A percentile compares a stretch with the other conserved stretches of the same genome.
Conservation (phyloP, 2,797 vertebrate genomes). For the Apogon hyalosoma region DNA sequence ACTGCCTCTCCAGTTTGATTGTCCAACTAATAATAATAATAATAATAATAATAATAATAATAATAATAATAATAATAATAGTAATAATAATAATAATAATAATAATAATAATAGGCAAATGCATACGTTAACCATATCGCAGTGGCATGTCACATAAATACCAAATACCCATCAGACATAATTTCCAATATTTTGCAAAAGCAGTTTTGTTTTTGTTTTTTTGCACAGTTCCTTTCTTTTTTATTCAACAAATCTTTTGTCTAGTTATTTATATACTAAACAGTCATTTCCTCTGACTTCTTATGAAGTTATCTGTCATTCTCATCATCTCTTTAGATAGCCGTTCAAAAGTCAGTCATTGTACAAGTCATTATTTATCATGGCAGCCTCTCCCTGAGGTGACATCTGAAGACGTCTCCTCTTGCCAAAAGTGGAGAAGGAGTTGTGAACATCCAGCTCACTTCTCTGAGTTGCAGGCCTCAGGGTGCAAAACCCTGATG, state of each 20-base stretch:
- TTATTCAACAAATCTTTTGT: conserved; percentile 34
- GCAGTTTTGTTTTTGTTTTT: conserved; percentile 21
- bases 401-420: conserved; percentile 89
- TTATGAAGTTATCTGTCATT: conserved; percentile 37
- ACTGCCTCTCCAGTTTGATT: conserved; percentile 78
- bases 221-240: conserved; percentile 11
- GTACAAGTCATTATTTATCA: conserved; percentile 92
- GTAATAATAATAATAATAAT: conserved; percentile 56
- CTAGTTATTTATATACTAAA: conserved; percentile 32
- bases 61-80: conserved; percentile 63
- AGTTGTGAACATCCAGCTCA: conserved; percentile 89
- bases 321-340: conserved; percentile 29
- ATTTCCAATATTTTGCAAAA: conserved; percentile 29
- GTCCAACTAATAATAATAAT: conserved; percentile 76
- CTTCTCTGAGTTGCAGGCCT: conserved; percentile 82
- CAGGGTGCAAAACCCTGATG: conserved; percentile 86
- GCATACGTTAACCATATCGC: conserved; percentile 50
- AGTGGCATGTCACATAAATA: conserved; percentile 59
- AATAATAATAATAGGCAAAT: conserved; percentile 51
- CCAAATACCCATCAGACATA: conserved; percentile 40
- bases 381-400: conserved; percentile 85
- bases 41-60: conserved; percentile 67
- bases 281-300: conserved; percentile 25
- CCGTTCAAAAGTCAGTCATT: conserved; percentile 75
- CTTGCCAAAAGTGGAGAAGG: conserved; percentile 95